Base-by-base conservation (phyloP, 2,888 invertebrate genomes). In the Morpho helenor region DNA sequence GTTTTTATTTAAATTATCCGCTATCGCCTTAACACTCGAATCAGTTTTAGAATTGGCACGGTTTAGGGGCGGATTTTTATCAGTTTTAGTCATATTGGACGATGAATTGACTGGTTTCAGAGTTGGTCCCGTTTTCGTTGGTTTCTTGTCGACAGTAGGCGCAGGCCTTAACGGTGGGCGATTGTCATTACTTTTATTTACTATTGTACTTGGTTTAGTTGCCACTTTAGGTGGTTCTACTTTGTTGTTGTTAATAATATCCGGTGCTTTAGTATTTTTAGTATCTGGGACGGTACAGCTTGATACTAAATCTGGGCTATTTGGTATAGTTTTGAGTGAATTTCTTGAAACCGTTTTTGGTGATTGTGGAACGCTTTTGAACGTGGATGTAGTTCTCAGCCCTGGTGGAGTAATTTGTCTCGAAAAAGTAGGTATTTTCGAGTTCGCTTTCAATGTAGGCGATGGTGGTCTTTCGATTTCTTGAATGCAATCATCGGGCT, bases 231-330 rank as follows among this genome's bases (percentile, higher is more conserved):
- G 80, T 3, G 91, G 79, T 60, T 91, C 88, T 52, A 74, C 77
- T 52, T 83, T 70, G 67, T 91, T 91, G 55, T 79, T 79, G 66
- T 91, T 93, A 31, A 93, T 84, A n/a, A 93, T 92, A 69, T 93
- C 93, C 0, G 93, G 93, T 0, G 94, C 92, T 77, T 94, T 94
- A 0, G 87, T 80, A 22, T 84, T 86, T 54, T 91, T 87, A 9
- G 79, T 75, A 40, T 91, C 89, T 0, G 82, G 80, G n/a, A 87
- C 82, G 0, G 93, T 93, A 73, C 95, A 95, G 71, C 95, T 95
- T 0, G 94, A 94, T 4, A 95, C 95, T 41, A 95, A 79, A 73
- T 95, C 95, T 0, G 95, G 95, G 75, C 94, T 94, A 70, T 94
- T 95, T 61, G 70, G 79, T 60, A 85, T 83, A 5, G 63, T 63